A percentile compares a stretch with the other conserved stretches of the same genome.
These are phyloP conservation scores for Sphaerophoria rueppellii DNA, from an alignment of 2,888 invertebrate species.

Conservation along the genomic window DNA sequence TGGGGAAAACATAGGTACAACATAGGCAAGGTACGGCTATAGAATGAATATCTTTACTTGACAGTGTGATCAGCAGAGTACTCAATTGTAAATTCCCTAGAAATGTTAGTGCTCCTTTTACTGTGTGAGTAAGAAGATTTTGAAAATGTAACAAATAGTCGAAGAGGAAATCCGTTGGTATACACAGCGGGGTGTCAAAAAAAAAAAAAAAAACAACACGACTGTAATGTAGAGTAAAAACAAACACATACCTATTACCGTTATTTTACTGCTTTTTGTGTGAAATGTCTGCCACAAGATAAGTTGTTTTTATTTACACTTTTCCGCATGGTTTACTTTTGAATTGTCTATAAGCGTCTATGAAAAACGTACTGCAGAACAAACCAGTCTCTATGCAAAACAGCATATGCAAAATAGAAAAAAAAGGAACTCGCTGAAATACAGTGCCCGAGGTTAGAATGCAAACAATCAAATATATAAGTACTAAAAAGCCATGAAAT, in stretches of 20 bases:
- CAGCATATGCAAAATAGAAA: not conserved
- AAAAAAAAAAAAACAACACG: too few relatives aligned
- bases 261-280: constrained; percentile 42
- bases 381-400: not conserved
- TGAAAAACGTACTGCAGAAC: constrained; percentile 37
- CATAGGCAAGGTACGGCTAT: too few relatives aligned
- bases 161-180: too few relatives aligned
- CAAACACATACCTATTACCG: not conserved
- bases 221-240: too few relatives aligned
- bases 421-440: not conserved
- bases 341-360: constrained; percentile 51
- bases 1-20: too few relatives aligned
- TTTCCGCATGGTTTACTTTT: constrained; percentile 46
- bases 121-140: too few relatives aligned
- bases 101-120: too few relatives aligned
- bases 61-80: too few relatives aligned
- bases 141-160: too few relatives aligned
- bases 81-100: too few relatives aligned
- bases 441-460: not conserved
- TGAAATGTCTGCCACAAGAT: constrained; percentile 61
- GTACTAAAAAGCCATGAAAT: not conserved
- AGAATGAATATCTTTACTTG: too few relatives aligned
- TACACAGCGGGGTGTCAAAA: too few relatives aligned
- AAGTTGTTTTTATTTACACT: constrained; percentile 22
- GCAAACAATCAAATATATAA: not conserved